phyloP scores from a whole-genome alignment of 2,113 vertebrate species.

The Caretta caretta region DNA sequence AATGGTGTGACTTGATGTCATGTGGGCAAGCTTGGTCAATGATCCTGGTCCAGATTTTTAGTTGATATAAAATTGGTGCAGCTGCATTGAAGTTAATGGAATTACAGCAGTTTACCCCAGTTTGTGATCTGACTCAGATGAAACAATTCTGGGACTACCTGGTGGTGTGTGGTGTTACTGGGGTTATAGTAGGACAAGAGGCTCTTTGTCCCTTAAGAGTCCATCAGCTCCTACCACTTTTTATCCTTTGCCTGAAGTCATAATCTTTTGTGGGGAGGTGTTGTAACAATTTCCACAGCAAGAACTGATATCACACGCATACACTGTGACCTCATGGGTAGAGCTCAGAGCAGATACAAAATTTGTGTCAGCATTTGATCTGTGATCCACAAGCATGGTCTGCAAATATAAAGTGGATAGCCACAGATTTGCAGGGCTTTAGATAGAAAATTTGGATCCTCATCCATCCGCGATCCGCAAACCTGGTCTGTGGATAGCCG shows the following conservation, averaged over 20 bases:
- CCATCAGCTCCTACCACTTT: not conserved
- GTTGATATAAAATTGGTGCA: not conserved
- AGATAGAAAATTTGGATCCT: too few species aligned
- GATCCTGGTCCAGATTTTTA: not conserved
- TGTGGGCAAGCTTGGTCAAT: not conserved
- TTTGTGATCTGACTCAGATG: not conserved
- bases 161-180: rapidly evolving
- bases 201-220: not conserved
- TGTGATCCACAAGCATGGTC: too few species aligned
- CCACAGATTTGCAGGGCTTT: too few species aligned
- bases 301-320: not conserved
- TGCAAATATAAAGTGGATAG: too few species aligned
- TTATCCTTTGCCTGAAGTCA: not conserved
- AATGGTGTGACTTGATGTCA: not conserved
- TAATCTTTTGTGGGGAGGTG: rapidly evolving
- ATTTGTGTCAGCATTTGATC: too few species aligned
- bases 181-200: not conserved
- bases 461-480: too few species aligned
- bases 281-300: not conserved
- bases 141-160: not conserved
- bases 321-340: not conserved
- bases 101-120: not conserved
- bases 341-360: too few species aligned
- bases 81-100: not conserved
- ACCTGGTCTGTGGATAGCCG: too few species aligned